Evolutionary conservation across 2,797 vertebrate species (phyloP).

Genomic region (Parauchenoglanis punctatus): DNA sequence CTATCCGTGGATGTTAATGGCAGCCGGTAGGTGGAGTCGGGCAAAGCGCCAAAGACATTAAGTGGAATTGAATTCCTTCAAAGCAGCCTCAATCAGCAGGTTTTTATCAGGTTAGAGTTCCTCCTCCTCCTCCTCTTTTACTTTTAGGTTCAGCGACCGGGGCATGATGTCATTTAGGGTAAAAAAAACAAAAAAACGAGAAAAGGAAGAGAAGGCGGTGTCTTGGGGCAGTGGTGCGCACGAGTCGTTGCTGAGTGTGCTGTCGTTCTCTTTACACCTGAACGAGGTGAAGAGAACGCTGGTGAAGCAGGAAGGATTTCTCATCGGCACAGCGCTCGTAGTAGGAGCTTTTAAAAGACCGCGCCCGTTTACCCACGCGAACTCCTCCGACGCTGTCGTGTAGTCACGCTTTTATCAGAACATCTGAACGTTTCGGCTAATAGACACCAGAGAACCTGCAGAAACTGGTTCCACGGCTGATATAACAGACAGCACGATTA

Average conservation of each 20-base stretch:
- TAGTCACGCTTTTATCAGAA: neutral
- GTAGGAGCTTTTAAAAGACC: slow-evolving; percentile 9
- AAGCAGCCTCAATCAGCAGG: slow-evolving; percentile 99
- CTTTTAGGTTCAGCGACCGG: slow-evolving; percentile 7
- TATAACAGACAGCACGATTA: neutral
- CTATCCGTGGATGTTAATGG: slow-evolving; percentile 91
- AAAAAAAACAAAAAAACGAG: neutral
- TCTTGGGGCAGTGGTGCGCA: neutral
- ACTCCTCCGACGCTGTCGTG: neutral
- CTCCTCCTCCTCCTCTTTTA: slow-evolving; percentile 68
- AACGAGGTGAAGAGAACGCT: slow-evolving; percentile 40
- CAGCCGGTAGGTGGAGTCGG: slow-evolving; percentile 76
- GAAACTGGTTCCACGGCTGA: neutral
- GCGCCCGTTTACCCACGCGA: neutral
- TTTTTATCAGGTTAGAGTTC: slow-evolving; percentile 97
- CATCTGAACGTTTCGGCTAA: slow-evolving; percentile 2
- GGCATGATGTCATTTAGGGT: slow-evolving; percentile 14
- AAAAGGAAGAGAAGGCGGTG: neutral
- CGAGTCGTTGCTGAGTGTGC: slow-evolving; percentile 39
- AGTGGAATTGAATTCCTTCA: slow-evolving; percentile 97
- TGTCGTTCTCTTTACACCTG: slow-evolving; percentile 31
- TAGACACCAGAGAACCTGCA: neutral
- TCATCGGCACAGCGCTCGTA: neutral
- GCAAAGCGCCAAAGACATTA: slow-evolving; percentile 92
- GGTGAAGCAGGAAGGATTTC: slow-evolving; percentile 40